Evolutionary conservation across 2,888 invertebrate species (phyloP).

Genomic region (Phyllotreta striolata): DNA sequence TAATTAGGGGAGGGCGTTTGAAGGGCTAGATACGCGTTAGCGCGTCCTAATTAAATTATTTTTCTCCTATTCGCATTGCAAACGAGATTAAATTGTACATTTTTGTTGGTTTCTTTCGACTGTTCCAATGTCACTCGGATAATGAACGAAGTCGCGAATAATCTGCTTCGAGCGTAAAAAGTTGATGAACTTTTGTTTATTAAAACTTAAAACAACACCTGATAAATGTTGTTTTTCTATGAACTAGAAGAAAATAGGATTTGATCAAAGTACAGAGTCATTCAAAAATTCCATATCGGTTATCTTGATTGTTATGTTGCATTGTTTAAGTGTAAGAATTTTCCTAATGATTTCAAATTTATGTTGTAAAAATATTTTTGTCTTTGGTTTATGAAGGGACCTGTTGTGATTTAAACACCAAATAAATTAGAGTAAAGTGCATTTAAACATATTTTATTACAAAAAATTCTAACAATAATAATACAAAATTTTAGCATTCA

Average conservation of each 20-base stretch:
- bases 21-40: slow-evolving; percentile 2
- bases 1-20: neutral
- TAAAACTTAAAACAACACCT: too few relatives aligned
- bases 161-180: slow-evolving; percentile 4
- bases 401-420: too few relatives aligned
- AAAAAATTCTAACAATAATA: slow-evolving; percentile 45
- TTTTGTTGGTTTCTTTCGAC: slow-evolving; percentile 29
- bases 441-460: slow-evolving; percentile 37
- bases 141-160: neutral
- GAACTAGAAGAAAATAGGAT: too few relatives aligned
- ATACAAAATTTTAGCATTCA: slow-evolving; percentile 42
- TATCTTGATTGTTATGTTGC: too few relatives aligned
- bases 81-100: slow-evolving; percentile 33
- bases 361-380: too few relatives aligned
- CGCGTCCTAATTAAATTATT: slow-evolving; percentile 4
- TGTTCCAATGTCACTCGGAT: slow-evolving; percentile 15
- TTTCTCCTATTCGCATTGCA: slow-evolving; percentile 26
- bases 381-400: too few relatives aligned
- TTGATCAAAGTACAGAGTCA: too few relatives aligned
- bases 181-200: neutral
- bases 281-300: too few relatives aligned
- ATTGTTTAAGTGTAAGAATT: too few relatives aligned
- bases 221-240: too few relatives aligned
- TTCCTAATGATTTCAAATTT: too few relatives aligned
- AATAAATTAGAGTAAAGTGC: too few relatives aligned